Base-by-base conservation (phyloP, 2,888 invertebrate genomes). In the Spodoptera exigua region DNA sequence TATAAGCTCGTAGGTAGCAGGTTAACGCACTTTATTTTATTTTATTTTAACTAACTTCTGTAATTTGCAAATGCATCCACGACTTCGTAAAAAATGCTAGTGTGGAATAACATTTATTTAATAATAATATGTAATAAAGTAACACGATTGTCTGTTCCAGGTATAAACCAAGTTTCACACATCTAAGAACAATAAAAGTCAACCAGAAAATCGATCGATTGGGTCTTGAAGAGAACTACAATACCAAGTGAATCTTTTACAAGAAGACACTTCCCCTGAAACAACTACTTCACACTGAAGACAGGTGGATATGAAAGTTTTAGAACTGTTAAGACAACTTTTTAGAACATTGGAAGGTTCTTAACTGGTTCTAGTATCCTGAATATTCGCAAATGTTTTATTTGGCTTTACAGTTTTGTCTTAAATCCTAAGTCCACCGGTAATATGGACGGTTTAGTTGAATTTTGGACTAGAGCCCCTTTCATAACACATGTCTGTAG, bases 281-380 rank as follows among this genome's bases (percentile, higher is more conserved):
- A 56, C 49, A 52, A 52, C 52, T 49, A 17, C 48, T 64, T 62
- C 65, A 64, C 52, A 58, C 53, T 57, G 55, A 34, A 63, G 69
- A 68, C 71, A 78, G 80, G 81, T 78, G 76, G 74, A 73, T 55
- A 46, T 79, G 62, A 73, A 81, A 81, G 67, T 83, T 82, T 55
- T 54, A 39, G 55, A 81, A 75, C 76, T 81, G 79, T 74, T 81
- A 79, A 82, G 74, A 61, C 67, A 75, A 77, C 76, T 80, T 82
- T 75, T 69, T 72, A 78, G 65, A 69, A 68, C 74, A 78, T 73
- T 61, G 73, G 73, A 67, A 76, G 47, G 46, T 43, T 35, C 61
- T 64, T 54, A 52, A 71, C 47, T 41, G 54, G 53, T 61, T 47
- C 27, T 35, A 52, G 48, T 39, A 39, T 53, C 18, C 41, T 39